Base-by-base conservation (phyloP, 2,888 invertebrate species). In the Eristalinus aeneus region DNA sequence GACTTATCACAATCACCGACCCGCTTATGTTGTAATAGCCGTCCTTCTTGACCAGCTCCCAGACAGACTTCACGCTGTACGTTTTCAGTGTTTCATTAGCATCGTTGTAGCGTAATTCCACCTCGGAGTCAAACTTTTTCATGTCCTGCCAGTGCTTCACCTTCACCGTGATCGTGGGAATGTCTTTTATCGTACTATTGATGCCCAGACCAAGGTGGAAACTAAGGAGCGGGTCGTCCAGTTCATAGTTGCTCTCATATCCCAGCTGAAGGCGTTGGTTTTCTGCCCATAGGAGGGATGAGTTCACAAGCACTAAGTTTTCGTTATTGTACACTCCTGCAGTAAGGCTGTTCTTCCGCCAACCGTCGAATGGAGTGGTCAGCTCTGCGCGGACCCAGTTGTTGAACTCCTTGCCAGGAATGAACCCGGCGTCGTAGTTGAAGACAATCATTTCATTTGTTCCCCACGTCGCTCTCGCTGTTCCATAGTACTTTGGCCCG, bases 11-110 rank as follows among this genome's bases (percentile, higher is more conserved):
- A 3, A 94, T 94, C 0, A 97, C 93, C 61, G 94, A 94, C 1
- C 92, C 92, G 0, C 89, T 89, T 27, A 97, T 91, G 90, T 96
- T 96, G 80, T 94, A 94, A 82, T 94, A 94, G 0, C 91, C 91
- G 0, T 90, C 90, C 36, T 94, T 94, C 73, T 93, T 93, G 39
- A 94, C 93, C 0, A 96, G 89, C 12, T 94, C 93, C 97, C 97
- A 97, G 0, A 94, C 93, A 0, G 96, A 97, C 89, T 94, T 95
- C 8, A 96, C 92, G 91, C 95, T 94, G 68, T 96, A 94, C 0
- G 94, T 91, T 60, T 95, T 95, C 1, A 91, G 74, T 0, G 90
- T 90, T 1, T 92, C 91, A 67, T 91, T 91, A 1, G 88, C 87
- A 10, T 90, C 89, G 69, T 89, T 90, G 90, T 94, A 94, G 89